Conservation (phyloP, 1,140 invertebrate species). For the Araneus ventricosus region DNA sequence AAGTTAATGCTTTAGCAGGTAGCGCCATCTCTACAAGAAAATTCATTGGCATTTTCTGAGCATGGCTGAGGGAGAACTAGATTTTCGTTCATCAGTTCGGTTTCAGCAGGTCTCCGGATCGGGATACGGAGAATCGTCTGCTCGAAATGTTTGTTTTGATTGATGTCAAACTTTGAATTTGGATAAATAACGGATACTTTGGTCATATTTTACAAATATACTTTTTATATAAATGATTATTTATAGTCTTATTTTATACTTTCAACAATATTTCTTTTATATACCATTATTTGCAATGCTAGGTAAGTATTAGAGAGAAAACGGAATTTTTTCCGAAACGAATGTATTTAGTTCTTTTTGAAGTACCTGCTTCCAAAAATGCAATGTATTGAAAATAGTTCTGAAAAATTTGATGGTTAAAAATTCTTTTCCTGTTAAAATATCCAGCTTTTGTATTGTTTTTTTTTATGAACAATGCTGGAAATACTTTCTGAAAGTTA, state of each 20-base stretch:
- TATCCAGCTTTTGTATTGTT: too few relatives aligned
- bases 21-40: conserved; percentile 21
- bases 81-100: not conserved
- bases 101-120: not conserved
- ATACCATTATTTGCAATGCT: not conserved
- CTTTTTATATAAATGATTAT: not conserved
- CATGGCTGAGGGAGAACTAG: not conserved
- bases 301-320: conserved; percentile 16
- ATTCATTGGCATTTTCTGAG: not conserved
- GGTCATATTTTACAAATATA: not conserved
- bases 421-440: too few relatives aligned
- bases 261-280: not conserved
- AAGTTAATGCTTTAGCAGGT: not conserved
- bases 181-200: not conserved
- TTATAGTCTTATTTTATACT: not conserved
- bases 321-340: not conserved
- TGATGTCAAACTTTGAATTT: not conserved
- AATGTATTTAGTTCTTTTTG: too few relatives aligned
- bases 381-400: too few relatives aligned
- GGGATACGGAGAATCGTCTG: not conserved
- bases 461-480: too few relatives aligned
- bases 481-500: too few relatives aligned
- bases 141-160: conserved; percentile 7
- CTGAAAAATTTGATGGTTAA: too few relatives aligned
- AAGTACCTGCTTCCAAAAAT: too few relatives aligned